Percentiles rank a stretch among this genome's conserved stretches.
phyloP scores from a whole-genome alignment of 2,113 vertebrate genomes.

The Centrocercus urophasianus region DNA sequence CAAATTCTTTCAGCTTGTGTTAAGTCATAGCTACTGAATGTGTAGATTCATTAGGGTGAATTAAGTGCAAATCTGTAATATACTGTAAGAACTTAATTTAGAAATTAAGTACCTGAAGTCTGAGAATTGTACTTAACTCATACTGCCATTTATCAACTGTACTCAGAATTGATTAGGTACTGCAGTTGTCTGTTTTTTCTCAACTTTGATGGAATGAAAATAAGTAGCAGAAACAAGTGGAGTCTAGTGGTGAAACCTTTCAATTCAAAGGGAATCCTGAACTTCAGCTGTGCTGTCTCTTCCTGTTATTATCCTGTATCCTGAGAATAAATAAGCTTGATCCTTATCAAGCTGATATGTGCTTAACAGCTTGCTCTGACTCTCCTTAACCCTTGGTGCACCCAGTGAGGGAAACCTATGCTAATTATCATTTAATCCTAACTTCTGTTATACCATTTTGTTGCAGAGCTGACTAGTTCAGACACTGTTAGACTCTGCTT shows the following conservation, averaged over 20 bases:
- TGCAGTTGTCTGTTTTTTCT: not conserved
- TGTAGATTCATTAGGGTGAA: not conserved
- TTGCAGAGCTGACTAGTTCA: not conserved
- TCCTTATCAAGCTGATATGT: not conserved
- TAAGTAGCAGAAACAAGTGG: not conserved
- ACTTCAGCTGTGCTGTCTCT: slow-evolving; percentile 2
- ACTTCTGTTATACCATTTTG: not conserved
- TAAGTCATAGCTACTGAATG: not conserved
- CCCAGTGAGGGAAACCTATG: not conserved
- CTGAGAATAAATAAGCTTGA: slow-evolving; percentile 10
- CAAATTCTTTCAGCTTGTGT: not conserved
- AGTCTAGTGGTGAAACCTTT: not conserved
- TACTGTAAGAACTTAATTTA: not conserved
- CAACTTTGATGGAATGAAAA: not conserved
- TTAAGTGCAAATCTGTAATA: not conserved
- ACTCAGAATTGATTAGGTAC: not conserved
- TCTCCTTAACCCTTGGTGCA: not conserved
- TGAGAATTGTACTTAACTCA: not conserved
- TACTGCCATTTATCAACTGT: not conserved
- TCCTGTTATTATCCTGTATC: not conserved
- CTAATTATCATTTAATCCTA: not conserved
- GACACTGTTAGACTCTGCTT: not conserved
- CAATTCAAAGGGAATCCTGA: not conserved
- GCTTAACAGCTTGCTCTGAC: slow-evolving; percentile 29
- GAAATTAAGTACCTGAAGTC: not conserved